These are phyloP conservation scores for Heliconius ethilla DNA, from an alignment of 2,888 invertebrate species.

Conservation along the genomic window DNA sequence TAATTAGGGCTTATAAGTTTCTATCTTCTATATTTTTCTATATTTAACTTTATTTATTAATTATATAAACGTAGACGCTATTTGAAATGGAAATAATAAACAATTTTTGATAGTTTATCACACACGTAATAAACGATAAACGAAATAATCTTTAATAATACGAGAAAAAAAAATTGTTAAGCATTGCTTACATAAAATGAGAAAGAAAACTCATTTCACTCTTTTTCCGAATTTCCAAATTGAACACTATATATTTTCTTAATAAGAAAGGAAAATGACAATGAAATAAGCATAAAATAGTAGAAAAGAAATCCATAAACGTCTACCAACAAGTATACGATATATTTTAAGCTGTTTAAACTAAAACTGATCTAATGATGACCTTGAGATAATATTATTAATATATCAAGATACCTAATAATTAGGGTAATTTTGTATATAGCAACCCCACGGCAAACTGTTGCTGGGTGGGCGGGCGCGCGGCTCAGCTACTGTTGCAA, in stretches of 20 bases:
- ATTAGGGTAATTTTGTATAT: conserved; percentile 44
- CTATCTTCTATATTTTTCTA: too few species aligned
- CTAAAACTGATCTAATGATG: background rate
- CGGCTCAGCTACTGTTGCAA: conserved; percentile 47
- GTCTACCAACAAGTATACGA: background rate
- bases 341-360: background rate
- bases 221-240: background rate
- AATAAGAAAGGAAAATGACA: too few species aligned
- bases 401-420: conserved; percentile 10
- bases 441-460: conserved; percentile 55
- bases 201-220: background rate
- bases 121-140: too few species aligned
- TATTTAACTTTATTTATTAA: too few species aligned
- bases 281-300: background rate
- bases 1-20: too few species aligned
- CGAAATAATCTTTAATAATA: too few species aligned
- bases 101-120: too few species aligned
- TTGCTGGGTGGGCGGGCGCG: conserved; percentile 68
- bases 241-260: too few species aligned
- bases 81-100: too few species aligned
- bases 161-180: too few species aligned
- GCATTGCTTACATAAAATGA: too few species aligned
- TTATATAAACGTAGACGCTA: too few species aligned
- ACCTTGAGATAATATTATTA: background rate
- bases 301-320: background rate